phyloP scores from a whole-genome alignment of 1,140 invertebrate genomes.

The Aphis craccivora region DNA sequence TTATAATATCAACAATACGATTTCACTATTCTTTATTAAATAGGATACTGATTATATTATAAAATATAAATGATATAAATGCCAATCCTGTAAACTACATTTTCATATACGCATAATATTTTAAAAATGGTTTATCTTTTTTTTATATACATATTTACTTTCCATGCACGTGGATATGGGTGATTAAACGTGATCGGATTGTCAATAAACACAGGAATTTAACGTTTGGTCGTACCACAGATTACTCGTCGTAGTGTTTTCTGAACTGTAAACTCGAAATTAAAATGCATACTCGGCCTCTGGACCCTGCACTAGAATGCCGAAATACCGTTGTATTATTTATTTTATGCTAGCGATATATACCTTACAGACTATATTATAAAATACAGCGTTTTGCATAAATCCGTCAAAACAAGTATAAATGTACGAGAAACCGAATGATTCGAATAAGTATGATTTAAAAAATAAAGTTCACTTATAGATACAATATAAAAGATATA shows the following conservation, averaged over 20 bases:
- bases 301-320: background rate
- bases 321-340: background rate
- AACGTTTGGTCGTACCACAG: conserved; percentile 1
- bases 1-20: background rate
- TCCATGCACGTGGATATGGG: background rate
- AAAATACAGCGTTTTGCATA: background rate
- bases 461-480: background rate
- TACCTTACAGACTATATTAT: background rate
- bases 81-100: background rate
- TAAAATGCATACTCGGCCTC: background rate
- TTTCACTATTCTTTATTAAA: background rate
- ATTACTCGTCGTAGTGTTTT: background rate
- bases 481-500: too few relatives aligned
- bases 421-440: background rate
- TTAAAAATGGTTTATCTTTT: background rate
- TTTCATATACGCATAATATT: background rate
- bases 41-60: background rate
- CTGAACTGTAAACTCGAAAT: background rate
- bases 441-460: background rate
- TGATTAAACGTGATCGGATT: conserved; percentile 26
- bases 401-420: background rate
- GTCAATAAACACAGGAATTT: conserved; percentile 13
- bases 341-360: background rate
- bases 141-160: background rate
- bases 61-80: background rate